Conservation (phyloP, 2,113 vertebrate species). For the Pipa parva region DNA sequence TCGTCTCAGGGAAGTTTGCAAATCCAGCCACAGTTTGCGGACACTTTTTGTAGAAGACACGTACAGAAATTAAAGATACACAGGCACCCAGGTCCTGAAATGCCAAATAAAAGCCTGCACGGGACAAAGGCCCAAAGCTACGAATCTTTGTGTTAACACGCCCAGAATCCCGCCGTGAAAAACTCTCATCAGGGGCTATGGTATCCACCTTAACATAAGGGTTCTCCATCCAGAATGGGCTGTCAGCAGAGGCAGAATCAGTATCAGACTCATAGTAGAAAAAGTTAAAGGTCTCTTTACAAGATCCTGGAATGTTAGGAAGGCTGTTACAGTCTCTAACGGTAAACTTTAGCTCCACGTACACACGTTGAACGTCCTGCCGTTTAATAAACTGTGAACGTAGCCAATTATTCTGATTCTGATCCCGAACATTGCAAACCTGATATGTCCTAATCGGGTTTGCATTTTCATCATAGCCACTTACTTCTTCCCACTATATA, state of each 20-base stretch:
- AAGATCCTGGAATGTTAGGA: slow-evolving; percentile 93
- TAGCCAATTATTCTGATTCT: slow-evolving; percentile 96
- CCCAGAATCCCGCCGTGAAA: slow-evolving; percentile 87
- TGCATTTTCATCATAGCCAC: slow-evolving; percentile 90
- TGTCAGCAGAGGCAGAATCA: slow-evolving; percentile 86
- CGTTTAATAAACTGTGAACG: slow-evolving; percentile 88
- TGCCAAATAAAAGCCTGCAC: slow-evolving; percentile 93
- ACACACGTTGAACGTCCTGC: slow-evolving; percentile 86
- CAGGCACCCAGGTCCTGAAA: slow-evolving; percentile 97
- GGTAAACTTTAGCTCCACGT: slow-evolving; percentile 94
- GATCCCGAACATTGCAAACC: slow-evolving; percentile 86
- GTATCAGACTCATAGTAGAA: slow-evolving; percentile 95
- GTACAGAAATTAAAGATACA: slow-evolving; percentile 95
- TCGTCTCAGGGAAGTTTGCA: slow-evolving; percentile 92
- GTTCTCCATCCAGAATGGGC: slow-evolving; percentile 98
- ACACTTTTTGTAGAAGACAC: slow-evolving; percentile 97
- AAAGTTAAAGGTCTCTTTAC: slow-evolving; percentile 98
- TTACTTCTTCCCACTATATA: slow-evolving; percentile 94
- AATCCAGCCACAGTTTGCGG: slow-evolving; percentile 91
- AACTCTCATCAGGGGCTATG: slow-evolving; percentile 92
- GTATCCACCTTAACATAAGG: slow-evolving; percentile 98
- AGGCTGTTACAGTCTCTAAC: slow-evolving; percentile 96
- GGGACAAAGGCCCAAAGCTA: slow-evolving; percentile 95
- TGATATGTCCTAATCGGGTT: slow-evolving; percentile 96
- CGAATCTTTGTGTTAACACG: slow-evolving; percentile 91